Base-by-base conservation (phyloP, 2,113 vertebrate genomes). In the Taxidea taxus region DNA sequence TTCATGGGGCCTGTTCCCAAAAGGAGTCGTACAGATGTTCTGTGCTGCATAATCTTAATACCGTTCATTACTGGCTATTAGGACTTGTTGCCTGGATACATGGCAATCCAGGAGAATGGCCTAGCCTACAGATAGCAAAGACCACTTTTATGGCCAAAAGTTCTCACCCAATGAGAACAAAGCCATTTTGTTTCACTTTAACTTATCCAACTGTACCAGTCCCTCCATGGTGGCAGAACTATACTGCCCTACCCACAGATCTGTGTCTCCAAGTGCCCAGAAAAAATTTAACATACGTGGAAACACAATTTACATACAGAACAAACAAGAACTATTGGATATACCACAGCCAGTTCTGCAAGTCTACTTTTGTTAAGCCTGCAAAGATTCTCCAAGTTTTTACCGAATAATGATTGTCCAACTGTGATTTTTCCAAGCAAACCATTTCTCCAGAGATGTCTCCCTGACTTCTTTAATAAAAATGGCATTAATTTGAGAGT, bases 191-290 rank as follows among this genome's bases (percentile, higher is more conserved):
- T 99, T 99, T 99, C 99, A 99, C 98, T 99, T 99, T 98, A 99
- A 99, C 98, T 99, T 99, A 97, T 98, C 99, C 93, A 99, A 99
- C 98, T 99, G 99, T 99, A 99, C 99, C 98, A 99, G 98, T 97
- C 99, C 99, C 15, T 85, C 98, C 37, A 99, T 99, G 97, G 98
- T 99, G 98, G 98, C 99, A 97, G 99, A 99, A 98, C 99, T 99
- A 64, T 99, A 99, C 99, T 99, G 99, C 98, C 99, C 99, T 97
- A 99, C 99, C 92, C 60, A 31, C 98, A 99, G 99, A 99, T 99
- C 97, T 99, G 99, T 98, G 99, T 99, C 90, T 99, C 99, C 93
- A 99, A 99, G 99, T 99, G 99, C 98, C 99, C 99, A 96, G 99
- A 99, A 98, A 99, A 54, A 54, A 54, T 98, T 98, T 99, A 97